phyloP scores from a whole-genome alignment of 2,113 vertebrate genomes.

The Chaetops frenatus region DNA sequence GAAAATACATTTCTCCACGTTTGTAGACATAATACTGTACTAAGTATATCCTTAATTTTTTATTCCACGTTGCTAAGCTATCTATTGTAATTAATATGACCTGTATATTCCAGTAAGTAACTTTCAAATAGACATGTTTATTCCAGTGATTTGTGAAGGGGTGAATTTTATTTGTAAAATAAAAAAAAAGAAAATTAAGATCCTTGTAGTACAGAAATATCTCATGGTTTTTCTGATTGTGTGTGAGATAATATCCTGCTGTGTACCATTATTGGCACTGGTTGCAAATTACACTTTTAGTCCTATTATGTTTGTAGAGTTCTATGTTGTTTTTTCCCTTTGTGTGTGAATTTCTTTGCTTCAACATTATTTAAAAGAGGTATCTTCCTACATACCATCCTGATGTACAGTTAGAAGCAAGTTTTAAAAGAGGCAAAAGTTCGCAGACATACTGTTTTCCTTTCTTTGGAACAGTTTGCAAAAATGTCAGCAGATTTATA shows the following conservation, averaged over 20 bases:
- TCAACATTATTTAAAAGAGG: background rate
- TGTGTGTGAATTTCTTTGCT: background rate
- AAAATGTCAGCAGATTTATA: constrained; percentile 48
- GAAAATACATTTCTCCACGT: background rate
- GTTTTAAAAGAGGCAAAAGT: background rate
- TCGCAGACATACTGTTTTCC: constrained; percentile 17
- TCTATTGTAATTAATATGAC: background rate
- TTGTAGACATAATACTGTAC: background rate
- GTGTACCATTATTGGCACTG: background rate
- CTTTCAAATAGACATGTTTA: background rate
- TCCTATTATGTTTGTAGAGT: background rate
- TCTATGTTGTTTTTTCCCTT: background rate
- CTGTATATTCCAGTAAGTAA: background rate
- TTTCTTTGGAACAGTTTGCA: constrained; percentile 48
- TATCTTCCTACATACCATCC: background rate
- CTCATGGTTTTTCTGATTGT: background rate
- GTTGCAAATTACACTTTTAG: background rate
- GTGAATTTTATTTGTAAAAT: background rate
- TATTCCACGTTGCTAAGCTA: background rate
- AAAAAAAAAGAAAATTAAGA: background rate
- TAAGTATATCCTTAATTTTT: background rate
- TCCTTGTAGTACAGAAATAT: background rate
- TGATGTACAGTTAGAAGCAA: background rate
- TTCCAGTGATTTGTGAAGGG: background rate
- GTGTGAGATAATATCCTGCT: fast-evolving